These are phyloP conservation scores for Ichneumoninae sp. DNA, from an alignment of 2,888 invertebrate species.

Conservation along the genomic window DNA sequence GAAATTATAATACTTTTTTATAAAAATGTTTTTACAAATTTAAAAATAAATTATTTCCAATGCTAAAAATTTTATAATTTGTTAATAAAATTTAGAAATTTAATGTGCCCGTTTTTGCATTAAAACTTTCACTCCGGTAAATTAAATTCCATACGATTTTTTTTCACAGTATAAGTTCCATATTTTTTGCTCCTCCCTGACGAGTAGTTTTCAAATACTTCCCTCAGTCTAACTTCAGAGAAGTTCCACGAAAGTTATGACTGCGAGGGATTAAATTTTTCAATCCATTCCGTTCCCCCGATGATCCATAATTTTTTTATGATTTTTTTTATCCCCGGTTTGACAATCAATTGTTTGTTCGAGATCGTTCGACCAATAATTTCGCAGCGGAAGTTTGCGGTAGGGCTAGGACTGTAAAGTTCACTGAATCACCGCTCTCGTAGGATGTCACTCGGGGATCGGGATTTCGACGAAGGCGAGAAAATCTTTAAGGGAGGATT, in stretches of 20 bases:
- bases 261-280: background rate
- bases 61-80: no score
- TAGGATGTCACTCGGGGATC: constrained; percentile 17
- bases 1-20: no score
- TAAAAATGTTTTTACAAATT: no score
- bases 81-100: no score
- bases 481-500: background rate
- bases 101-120: no score
- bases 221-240: background rate
- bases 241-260: background rate
- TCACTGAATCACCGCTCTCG: constrained; percentile 12
- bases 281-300: background rate
- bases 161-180: background rate
- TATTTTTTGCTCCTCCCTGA: background rate
- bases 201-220: background rate
- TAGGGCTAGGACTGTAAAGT: constrained; percentile 15
- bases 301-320: background rate
- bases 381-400: constrained; percentile 16
- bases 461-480: constrained; percentile 5
- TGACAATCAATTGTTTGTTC: background rate
- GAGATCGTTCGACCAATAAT: background rate
- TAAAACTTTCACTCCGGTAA: no score
- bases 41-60: no score
- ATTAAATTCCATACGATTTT: no score
- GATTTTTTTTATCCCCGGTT: background rate